Conservation (phyloP, 1,140 invertebrate genomes). For the Dufourea novaeangliae region DNA sequence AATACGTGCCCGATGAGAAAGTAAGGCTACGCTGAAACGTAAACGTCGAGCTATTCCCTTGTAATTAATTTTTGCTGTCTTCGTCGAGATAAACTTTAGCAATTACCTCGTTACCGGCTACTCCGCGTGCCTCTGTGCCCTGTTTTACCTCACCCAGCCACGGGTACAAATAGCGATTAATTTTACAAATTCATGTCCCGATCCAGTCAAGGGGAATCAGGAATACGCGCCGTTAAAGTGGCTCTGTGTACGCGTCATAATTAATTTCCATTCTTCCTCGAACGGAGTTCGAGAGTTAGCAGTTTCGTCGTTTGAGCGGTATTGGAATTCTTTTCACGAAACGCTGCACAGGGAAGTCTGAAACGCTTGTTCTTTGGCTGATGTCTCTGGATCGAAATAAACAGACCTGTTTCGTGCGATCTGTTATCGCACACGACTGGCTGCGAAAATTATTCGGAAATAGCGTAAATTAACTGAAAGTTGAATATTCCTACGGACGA, state of each 20-base stretch:
- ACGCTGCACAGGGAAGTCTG: slow-evolving; percentile 11
- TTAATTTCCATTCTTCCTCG: slow-evolving; percentile 46
- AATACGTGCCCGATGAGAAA: slow-evolving; percentile 50
- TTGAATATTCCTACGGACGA: background rate
- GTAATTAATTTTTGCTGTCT: slow-evolving; percentile 68
- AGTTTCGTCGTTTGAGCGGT: background rate
- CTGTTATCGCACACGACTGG: background rate
- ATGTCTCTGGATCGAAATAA: background rate
- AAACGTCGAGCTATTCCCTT: slow-evolving; percentile 52
- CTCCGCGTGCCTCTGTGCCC: background rate
- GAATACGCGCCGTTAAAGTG: background rate
- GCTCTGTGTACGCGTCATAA: slow-evolving; percentile 11
- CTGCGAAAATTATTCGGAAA: background rate
- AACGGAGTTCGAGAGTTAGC: slow-evolving; percentile 36
- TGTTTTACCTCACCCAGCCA: background rate
- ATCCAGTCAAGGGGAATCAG: background rate
- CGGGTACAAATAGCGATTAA: slow-evolving; percentile 53
- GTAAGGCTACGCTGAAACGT: slow-evolving; percentile 48
- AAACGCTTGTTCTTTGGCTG: background rate
- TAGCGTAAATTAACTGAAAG: background rate
- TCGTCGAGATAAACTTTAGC: slow-evolving; percentile 66
- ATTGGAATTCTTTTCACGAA: background rate
- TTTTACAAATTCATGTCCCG: slow-evolving; percentile 33
- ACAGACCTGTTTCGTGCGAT: slow-evolving; percentile 1
- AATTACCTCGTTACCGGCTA: slow-evolving; percentile 59